Evolutionary conservation across 37 sponge, comb jelly and placozoan genomes (phyloP).

Genomic region (Oscarella lobularis): DNA sequence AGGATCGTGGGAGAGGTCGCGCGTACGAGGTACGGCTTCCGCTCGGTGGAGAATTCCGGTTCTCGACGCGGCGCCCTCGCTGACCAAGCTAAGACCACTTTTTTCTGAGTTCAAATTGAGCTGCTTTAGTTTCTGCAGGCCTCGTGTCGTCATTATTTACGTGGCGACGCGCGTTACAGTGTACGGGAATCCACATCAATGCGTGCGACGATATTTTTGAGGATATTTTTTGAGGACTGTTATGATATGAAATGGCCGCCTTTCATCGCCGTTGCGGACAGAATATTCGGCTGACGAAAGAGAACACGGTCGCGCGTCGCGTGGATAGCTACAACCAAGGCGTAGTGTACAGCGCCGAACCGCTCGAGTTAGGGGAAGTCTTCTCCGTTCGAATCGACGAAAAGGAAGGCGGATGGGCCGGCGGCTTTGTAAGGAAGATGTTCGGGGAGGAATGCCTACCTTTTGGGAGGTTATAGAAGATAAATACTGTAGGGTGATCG

Average conservation of each 20-base stretch:
- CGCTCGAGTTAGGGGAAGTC: constrained; percentile 37
- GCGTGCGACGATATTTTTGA: too few species aligned
- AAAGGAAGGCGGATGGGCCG: constrained; percentile 87
- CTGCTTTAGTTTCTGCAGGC: constrained; percentile 9
- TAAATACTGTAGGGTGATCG: too few species aligned
- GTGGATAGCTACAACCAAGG: constrained; percentile 80
- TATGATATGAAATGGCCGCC: too few species aligned
- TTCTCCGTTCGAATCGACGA: constrained; percentile 61
- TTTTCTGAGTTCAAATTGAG: too few species aligned
- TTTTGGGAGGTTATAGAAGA: too few species aligned
- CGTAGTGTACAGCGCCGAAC: constrained; percentile 62
- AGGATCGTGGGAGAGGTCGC: too few species aligned
- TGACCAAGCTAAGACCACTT: not conserved
- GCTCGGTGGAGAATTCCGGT: not conserved
- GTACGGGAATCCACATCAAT: too few species aligned
- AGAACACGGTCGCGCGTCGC: constrained; percentile 57
- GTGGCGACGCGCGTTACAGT: not conserved
- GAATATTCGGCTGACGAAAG: constrained; percentile 48
- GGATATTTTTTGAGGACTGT: too few species aligned
- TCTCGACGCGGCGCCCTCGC: not conserved
- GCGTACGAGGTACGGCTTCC: too few species aligned
- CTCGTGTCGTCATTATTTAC: not conserved
- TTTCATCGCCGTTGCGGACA: constrained; percentile 21
- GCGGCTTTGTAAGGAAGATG: constrained; percentile 80
- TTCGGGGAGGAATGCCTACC: too few species aligned